Evolutionary conservation across 2,797 vertebrate species (phyloP), one percentile per base, ranked within the genome.

Genomic region (Mormyrus hasselquistii): DNA sequence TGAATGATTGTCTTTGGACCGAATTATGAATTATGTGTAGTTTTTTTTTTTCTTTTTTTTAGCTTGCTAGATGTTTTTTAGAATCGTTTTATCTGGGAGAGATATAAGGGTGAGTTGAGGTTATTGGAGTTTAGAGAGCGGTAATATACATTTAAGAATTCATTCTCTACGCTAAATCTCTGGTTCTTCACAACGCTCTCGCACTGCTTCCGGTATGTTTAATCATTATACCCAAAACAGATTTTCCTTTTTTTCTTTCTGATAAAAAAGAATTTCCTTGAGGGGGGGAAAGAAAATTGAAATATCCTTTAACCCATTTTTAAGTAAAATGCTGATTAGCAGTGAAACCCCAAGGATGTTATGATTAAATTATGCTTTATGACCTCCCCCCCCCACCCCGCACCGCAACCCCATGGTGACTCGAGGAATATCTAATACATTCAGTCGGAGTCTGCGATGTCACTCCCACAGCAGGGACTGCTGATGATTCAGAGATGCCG

Each of bases 281-380:
- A 91, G 94, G 94, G 93, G 93, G 93, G 49, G n/a, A 84, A 84
- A 84, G 82, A 84, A 84, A 92, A 94, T 93, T 92, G 89, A 94
- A 93, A 93, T 92, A 89, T 87, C 85, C 89, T 90, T 84, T 69
- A 82, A 55, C 91, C 89, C 88, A 62, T 91, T 91, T 91, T 92
- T 92, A 92, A 94, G 92, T 93, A 93, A 94, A 92, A 94, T 92
- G 90, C 91, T 88, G 92, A 94, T 94, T 92, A 93, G 91, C 91
- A 73, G 89, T 87, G 88, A 92, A 89, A 92, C 92, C 93, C 91
- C 7, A 47, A 90, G 92, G 94, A 93, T 90, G 79, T 90, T 89
- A 91, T 95, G 93, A 95, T 96, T 93, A 93, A 92, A 94, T 95
- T 94, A 95, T 92, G 93, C 89, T 93, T 89, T 84, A 90, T 90